Conservation (phyloP, 1,140 invertebrate genomes). For the Venturia canescens region DNA sequence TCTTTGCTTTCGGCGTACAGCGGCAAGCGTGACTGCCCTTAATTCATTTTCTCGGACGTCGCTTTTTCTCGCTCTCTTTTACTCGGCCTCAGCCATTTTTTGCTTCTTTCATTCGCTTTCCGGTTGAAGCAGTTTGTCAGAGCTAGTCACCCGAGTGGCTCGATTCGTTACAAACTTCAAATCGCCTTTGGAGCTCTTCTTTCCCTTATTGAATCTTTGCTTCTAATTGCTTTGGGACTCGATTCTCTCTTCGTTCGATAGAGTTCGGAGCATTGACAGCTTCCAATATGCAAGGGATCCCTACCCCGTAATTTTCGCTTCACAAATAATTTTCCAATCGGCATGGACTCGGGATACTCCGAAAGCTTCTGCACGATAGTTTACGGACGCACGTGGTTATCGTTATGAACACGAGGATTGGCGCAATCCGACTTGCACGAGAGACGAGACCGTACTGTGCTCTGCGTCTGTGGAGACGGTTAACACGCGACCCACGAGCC, state of each 20-base stretch:
- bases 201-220: neutral
- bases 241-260: neutral
- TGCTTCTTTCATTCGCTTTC: constrained; percentile 9
- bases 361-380: neutral
- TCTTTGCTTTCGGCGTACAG: neutral
- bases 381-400: constrained; percentile 65
- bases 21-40: constrained; percentile 43
- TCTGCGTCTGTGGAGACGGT: constrained; percentile 62
- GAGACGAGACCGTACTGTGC: constrained; percentile 71
- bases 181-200: neutral
- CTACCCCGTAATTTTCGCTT: too few relatives aligned
- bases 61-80: constrained; percentile 19
- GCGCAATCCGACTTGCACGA: constrained; percentile 72
- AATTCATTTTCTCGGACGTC: constrained; percentile 44
- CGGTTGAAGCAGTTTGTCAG: constrained; percentile 10
- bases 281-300: too few relatives aligned
- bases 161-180: neutral
- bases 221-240: neutral
- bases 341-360: neutral
- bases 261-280: neutral
- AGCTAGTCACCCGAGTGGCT: neutral
- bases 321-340: neutral
- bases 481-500: constrained; percentile 66
- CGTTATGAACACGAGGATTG: constrained; percentile 60
- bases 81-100: neutral